These are phyloP conservation scores for Bufotes viridis DNA, from an alignment of 2,797 vertebrate species.

Conservation along the genomic window DNA sequence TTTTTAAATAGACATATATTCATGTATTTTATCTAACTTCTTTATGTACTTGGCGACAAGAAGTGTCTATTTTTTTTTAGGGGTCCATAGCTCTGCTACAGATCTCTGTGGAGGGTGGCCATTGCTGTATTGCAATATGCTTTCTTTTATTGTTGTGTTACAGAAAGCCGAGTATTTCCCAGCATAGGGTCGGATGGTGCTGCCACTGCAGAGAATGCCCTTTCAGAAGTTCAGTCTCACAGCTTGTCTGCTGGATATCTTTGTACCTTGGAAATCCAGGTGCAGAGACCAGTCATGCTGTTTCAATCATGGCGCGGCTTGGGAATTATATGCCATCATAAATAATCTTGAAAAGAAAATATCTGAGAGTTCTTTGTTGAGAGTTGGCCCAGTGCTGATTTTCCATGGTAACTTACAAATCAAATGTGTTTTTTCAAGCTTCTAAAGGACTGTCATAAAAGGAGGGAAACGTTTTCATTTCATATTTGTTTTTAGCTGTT, in stretches of 20 bases:
- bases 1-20: neutral
- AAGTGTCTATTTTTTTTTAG: constrained; percentile 14
- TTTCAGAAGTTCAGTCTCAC: constrained; percentile 50
- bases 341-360: constrained; percentile 54
- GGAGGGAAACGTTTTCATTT: constrained; percentile 38
- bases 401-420: constrained; percentile 41
- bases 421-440: constrained; percentile 27
- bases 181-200: constrained; percentile 13
- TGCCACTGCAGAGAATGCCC: constrained; percentile 28
- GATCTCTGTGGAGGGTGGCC: constrained; percentile 37
- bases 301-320: constrained; percentile 39
- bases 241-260: constrained; percentile 49
- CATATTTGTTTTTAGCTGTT: constrained; percentile 41
- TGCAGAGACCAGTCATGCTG: constrained; percentile 38
- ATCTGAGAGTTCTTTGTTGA: constrained; percentile 34
- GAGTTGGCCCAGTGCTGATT: constrained; percentile 32
- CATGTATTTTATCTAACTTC: constrained; percentile 34
- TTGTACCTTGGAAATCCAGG: constrained; percentile 58
- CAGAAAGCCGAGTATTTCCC: constrained; percentile 24
- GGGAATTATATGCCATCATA: constrained; percentile 47
- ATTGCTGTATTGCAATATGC: constrained; percentile 50
- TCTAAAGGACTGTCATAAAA: constrained; percentile 17
- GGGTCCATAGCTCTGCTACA: constrained; percentile 43
- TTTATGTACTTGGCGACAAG: constrained; percentile 17
- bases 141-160: constrained; percentile 51